Base-by-base conservation (phyloP, 2,888 invertebrate species). In the Azorinus chamasolen region DNA sequence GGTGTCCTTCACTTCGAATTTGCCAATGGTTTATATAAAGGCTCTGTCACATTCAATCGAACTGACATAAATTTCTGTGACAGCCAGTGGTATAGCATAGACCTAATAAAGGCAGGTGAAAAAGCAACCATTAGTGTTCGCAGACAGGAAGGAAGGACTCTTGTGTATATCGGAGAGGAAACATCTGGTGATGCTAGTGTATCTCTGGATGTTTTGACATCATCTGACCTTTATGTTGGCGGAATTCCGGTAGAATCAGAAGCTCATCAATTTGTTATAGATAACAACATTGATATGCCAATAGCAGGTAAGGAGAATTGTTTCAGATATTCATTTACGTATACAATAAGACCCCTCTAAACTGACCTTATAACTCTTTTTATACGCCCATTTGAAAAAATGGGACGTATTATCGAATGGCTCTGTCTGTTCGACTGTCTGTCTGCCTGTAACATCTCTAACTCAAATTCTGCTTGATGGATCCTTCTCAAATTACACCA, bases 141-240 rank as follows among this genome's bases (percentile, higher is more conserved):
- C 0, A 14, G 4, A 45, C 45, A 45, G 45, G 10, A 32, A 6
- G 45, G 4, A 18, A 20, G 14, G 45, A 55, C 37, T 22, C 32
- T 32, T 32, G 32, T 6, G 10, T 65, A 71, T 14, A 51, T 69
- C 2, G 79, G 80, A 0, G 79, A 66, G 1, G 79, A 74, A 25
- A 45, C 75, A 1, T 55, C 53, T 2, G 90, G 90, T 6, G 83
- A 89, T 61, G 65, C 85, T 0, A 74, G 64, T 20, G 64, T 82
- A 6, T 27, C 51, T 3, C 57, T 89, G 68, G 61, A 43, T 16
- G 82, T 90, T 14, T 58, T 82, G 20, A 77, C 85, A 12, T 74
- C 83, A 10, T 91, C 91, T 0, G 75, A 81, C 32, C 70, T 91
- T 16, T 90, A 82, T 64, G 58, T 92, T 22, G 92, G 91, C 6